phyloP scores from a whole-genome alignment of 2,888 invertebrate genomes.

The Andricus quercusramuli region DNA sequence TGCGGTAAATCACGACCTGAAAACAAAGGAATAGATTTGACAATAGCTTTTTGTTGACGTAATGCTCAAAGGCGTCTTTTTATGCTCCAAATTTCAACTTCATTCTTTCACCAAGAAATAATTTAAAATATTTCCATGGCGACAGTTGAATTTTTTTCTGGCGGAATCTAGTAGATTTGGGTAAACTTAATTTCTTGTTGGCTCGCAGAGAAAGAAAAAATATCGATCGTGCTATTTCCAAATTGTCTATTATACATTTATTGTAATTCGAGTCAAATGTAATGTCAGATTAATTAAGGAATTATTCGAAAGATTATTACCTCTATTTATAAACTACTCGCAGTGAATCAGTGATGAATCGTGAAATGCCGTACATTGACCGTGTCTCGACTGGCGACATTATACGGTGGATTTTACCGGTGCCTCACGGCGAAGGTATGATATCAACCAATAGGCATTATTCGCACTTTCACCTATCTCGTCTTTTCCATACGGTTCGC shows the following conservation, averaged over 20 bases:
- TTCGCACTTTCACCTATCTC: slow-evolving; percentile 66
- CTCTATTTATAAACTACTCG: neutral
- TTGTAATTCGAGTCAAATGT: neutral
- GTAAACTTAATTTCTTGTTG: neutral
- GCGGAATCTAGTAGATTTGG: neutral
- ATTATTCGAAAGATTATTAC: neutral
- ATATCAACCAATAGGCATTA: slow-evolving; percentile 58
- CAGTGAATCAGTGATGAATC: slow-evolving; percentile 5
- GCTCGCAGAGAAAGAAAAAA: neutral
- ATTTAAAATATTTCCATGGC: neutral
- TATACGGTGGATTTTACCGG: neutral
- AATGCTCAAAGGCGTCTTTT: neutral
- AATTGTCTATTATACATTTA: neutral
- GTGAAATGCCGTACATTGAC: slow-evolving; percentile 16
- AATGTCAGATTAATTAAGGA: neutral
- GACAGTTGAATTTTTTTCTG: neutral
- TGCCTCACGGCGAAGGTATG: slow-evolving; percentile 51
- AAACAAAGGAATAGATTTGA: slow-evolving; percentile 39
- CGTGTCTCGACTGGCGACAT: slow-evolving; percentile 15
- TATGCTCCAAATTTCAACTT: neutral
- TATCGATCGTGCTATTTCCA: neutral
- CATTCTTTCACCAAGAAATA: neutral
- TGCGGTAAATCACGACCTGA: slow-evolving; percentile 33
- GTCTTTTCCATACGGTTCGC: slow-evolving; percentile 65
- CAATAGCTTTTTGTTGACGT: slow-evolving; percentile 26